These are phyloP conservation scores for Oryzias sinensis DNA, from an alignment of 2,797 vertebrate genomes.

Conservation along the genomic window DNA sequence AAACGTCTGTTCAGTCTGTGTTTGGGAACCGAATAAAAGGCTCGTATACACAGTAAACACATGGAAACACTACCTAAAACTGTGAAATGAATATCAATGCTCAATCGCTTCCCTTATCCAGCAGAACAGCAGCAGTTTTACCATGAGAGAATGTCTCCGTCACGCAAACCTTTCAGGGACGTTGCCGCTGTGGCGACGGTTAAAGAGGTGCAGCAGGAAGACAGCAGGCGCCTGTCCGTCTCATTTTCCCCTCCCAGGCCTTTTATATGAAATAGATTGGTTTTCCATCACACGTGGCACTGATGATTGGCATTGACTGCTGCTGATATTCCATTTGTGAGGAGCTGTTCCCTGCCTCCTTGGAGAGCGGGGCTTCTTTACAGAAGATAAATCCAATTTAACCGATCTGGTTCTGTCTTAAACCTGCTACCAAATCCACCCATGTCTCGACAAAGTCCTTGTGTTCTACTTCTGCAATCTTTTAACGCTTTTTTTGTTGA, in stretches of 20 bases:
- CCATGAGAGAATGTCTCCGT: conserved; percentile 56
- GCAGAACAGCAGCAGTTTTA: conserved; percentile 71
- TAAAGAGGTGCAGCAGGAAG: conserved; percentile 39
- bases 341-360: conserved; percentile 54
- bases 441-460: conserved; percentile 16
- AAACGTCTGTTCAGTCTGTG: conserved; percentile 12
- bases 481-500: too few relatives aligned
- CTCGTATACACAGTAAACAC: conserved; percentile 63
- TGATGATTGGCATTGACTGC: conserved; percentile 78
- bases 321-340: conserved; percentile 78
- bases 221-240: conserved; percentile 48
- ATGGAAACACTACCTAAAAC: conserved; percentile 67
- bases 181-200: conserved; percentile 39
- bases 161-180: conserved; percentile 46
- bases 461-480: conserved; percentile 8
- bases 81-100: conserved; percentile 80
- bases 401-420: conserved; percentile 67
- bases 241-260: conserved; percentile 60
- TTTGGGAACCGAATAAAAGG: conserved; percentile 35
- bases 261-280: conserved; percentile 79
- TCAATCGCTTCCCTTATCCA: conserved; percentile 74
- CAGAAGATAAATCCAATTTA: conserved; percentile 76
- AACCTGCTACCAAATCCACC: conserved; percentile 35
- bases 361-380: conserved; percentile 66
- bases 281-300: conserved; percentile 76